Conservation (phyloP, 2,797 vertebrate genomes). For the Taenioides sp. region DNA sequence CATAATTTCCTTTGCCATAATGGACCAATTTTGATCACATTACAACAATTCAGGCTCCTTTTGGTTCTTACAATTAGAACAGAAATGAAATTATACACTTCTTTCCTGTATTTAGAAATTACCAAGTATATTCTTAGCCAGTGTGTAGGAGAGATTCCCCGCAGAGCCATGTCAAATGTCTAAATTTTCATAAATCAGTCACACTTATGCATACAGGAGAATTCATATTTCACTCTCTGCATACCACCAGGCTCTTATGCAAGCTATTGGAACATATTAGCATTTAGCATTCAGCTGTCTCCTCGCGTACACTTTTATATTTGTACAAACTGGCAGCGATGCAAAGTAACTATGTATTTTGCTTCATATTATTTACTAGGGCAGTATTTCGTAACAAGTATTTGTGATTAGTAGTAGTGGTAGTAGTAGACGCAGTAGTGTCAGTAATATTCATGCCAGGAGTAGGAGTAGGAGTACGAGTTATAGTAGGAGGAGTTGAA, state of each 20-base stretch:
- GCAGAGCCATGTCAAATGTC: slow-evolving; percentile 4
- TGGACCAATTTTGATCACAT: not conserved
- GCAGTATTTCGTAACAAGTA: not conserved
- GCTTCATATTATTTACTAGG: not conserved
- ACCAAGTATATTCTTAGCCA: no score
- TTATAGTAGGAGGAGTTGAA: no score
- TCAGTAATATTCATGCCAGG: no score
- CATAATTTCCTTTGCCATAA: not conserved
- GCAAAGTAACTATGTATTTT: not conserved
- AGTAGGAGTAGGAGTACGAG: no score
- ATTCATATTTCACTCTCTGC: not conserved
- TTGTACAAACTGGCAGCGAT: not conserved
- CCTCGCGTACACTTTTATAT: not conserved
- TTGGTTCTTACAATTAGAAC: not conserved
- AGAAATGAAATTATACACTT: not conserved
- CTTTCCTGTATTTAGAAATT: not conserved
- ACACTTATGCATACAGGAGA: slow-evolving; percentile 5
- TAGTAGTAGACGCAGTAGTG: no score
- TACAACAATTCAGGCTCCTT: not conserved
- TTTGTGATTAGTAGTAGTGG: no score
- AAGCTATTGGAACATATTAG: not conserved
- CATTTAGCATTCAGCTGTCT: no score
- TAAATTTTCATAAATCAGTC: slow-evolving; percentile 9
- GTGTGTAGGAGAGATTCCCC: not conserved
- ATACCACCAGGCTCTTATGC: not conserved